Conservation (phyloP, 2,113 vertebrate species). For the Coptodon rendalli region DNA sequence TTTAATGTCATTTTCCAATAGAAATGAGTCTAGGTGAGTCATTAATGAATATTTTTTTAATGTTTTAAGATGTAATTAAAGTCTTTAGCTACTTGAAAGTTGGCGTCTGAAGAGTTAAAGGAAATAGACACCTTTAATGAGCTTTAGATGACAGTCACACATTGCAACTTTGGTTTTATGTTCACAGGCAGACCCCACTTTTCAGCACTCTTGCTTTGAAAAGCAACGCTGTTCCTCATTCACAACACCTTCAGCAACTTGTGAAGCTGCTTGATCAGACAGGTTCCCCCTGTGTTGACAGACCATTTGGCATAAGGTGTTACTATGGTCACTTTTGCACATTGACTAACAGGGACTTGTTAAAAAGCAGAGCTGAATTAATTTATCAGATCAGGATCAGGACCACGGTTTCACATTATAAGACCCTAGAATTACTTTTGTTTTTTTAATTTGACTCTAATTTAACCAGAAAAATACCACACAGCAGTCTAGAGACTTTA, state of each 20-base stretch:
- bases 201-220: not conserved
- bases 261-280: not conserved
- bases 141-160: not conserved
- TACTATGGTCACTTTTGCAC: not conserved
- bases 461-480: fast-evolving
- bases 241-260: not conserved
- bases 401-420: not conserved
- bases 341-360: not conserved
- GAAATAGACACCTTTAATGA: not conserved
- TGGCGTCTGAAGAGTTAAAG: not conserved
- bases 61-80: not conserved
- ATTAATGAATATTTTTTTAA: not conserved
- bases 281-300: not conserved
- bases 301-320: not conserved
- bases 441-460: not conserved
- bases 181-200: not conserved
- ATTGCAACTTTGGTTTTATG: not conserved
- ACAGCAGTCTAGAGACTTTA: not conserved
- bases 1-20: not conserved
- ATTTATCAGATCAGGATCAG: not conserved
- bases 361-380: not conserved
- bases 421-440: not conserved
- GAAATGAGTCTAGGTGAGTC: not conserved
- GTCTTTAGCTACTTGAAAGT: not conserved
- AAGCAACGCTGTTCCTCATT: not conserved